Conservation (phyloP, 2,888 invertebrate genomes). For the Myopa testacea region DNA sequence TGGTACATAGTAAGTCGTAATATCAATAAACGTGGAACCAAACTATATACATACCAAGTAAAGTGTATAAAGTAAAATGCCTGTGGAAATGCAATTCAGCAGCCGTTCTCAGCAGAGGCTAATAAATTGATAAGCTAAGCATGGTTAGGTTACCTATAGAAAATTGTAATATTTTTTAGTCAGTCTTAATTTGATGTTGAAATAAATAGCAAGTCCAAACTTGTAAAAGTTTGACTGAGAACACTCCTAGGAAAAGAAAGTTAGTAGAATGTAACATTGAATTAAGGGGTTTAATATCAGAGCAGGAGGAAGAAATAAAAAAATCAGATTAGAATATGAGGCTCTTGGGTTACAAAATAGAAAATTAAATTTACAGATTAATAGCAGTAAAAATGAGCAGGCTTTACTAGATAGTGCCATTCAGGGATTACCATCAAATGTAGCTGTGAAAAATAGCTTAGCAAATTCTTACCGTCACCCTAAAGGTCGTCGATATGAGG, state of each 20-base stretch:
- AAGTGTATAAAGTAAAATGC: too few species aligned
- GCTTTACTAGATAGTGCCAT: too few species aligned
- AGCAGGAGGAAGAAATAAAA: background rate
- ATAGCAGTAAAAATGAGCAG: background rate
- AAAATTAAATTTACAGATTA: too few species aligned
- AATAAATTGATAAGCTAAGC: too few species aligned
- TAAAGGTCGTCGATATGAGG: constrained; percentile 28
- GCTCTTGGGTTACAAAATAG: background rate
- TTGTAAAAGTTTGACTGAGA: background rate
- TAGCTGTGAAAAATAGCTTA: constrained; percentile 7
- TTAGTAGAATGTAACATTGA: background rate
- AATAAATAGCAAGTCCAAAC: constrained; percentile 5
- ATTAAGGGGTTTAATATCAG: background rate
- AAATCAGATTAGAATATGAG: background rate
- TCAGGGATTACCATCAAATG: background rate
- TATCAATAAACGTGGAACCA: too few species aligned
- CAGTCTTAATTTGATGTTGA: too few species aligned
- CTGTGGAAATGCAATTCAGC: too few species aligned
- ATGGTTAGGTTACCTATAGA: too few species aligned
- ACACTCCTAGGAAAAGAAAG: constrained; percentile 1
- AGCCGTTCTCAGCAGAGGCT: too few species aligned
- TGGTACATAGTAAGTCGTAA: too few species aligned
- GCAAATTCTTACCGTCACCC: constrained; percentile 4
- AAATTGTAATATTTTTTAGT: too few species aligned
- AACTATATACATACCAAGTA: too few species aligned